Conservation (phyloP, 2,888 invertebrate species). For the Phyllotreta striolata region DNA sequence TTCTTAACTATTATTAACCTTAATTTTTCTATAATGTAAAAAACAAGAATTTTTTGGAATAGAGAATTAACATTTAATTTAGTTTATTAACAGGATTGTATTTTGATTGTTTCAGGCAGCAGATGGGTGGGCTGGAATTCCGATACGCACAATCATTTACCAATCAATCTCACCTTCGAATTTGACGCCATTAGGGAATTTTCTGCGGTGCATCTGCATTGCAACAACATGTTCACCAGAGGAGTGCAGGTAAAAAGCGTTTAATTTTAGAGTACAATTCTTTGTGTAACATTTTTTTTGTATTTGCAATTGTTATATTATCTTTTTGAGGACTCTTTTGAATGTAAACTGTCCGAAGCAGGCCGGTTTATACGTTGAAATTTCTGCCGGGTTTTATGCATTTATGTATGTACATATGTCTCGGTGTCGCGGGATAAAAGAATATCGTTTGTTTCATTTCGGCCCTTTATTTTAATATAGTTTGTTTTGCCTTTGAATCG, state of each 20-base stretch:
- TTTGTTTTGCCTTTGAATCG: constrained; percentile 33
- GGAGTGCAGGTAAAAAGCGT: constrained; percentile 81
- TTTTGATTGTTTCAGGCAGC: constrained; percentile 62
- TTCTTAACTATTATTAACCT: too few species aligned
- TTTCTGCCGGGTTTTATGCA: background rate
- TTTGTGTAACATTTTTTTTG: constrained; percentile 3
- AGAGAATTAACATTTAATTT: too few species aligned
- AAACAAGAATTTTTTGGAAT: too few species aligned
- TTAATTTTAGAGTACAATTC: too few species aligned
- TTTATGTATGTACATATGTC: too few species aligned
- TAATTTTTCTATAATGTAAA: too few species aligned
- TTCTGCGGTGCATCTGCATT: constrained; percentile 74
- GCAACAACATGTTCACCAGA: constrained; percentile 82
- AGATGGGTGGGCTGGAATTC: constrained; percentile 92
- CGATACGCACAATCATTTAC: constrained; percentile 65
- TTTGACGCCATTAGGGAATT: constrained; percentile 82
- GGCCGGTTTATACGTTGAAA: constrained; percentile 20
- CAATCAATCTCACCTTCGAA: constrained; percentile 80
- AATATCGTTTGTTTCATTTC: constrained; percentile 30
- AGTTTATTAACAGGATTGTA: too few species aligned
- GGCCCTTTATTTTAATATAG: constrained; percentile 34
- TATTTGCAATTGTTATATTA: constrained; percentile 13
- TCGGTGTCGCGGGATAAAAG: constrained; percentile 28
- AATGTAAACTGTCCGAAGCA: constrained; percentile 20
- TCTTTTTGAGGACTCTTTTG: constrained; percentile 10